Evolutionary conservation across 2,888 invertebrate genomes (phyloP).

Genomic region (Xestobium rufovillosum): DNA sequence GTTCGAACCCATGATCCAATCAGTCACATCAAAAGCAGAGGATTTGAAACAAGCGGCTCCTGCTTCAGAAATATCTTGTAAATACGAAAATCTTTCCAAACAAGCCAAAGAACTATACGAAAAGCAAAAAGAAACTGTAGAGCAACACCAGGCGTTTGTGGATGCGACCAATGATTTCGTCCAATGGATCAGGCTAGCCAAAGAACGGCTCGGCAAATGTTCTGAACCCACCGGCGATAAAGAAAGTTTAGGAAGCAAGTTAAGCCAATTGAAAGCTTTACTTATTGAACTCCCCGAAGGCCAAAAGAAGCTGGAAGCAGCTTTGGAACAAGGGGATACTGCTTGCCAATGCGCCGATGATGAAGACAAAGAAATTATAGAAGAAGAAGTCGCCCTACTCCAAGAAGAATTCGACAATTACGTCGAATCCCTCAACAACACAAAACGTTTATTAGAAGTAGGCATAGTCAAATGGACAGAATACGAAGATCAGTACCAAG

Average conservation of each 20-base stretch:
- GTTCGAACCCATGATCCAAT: slow-evolving; percentile 95
- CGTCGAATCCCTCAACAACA: slow-evolving; percentile 69
- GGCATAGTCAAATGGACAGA: slow-evolving; percentile 92
- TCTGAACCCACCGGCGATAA: slow-evolving; percentile 90
- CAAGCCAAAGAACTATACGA: slow-evolving; percentile 85
- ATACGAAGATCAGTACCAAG: slow-evolving; percentile 86
- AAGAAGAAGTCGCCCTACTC: slow-evolving; percentile 82
- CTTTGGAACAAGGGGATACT: slow-evolving; percentile 75
- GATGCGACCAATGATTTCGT: slow-evolving; percentile 88
- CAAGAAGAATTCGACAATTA: slow-evolving; percentile 84
- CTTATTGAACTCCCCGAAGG: slow-evolving; percentile 79
- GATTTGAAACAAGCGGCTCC: slow-evolving; percentile 86
- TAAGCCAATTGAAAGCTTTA: slow-evolving; percentile 76
- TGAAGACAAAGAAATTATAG: slow-evolving; percentile 83
- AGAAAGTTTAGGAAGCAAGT: slow-evolving; percentile 78
- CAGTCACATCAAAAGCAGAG: slow-evolving; percentile 87
- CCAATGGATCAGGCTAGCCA: slow-evolving; percentile 86
- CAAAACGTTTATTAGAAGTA: slow-evolving; percentile 73
- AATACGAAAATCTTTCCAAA: slow-evolving; percentile 83
- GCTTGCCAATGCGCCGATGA: slow-evolving; percentile 79
- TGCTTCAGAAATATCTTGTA: slow-evolving; percentile 83
- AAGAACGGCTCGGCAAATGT: slow-evolving; percentile 84
- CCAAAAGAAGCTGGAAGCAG: slow-evolving; percentile 72
- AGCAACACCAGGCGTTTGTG: slow-evolving; percentile 85
- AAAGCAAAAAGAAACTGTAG: slow-evolving; percentile 82